Evolutionary conservation across 2,797 vertebrate species (phyloP).

Genomic region (Pangasius krempfi): DNA sequence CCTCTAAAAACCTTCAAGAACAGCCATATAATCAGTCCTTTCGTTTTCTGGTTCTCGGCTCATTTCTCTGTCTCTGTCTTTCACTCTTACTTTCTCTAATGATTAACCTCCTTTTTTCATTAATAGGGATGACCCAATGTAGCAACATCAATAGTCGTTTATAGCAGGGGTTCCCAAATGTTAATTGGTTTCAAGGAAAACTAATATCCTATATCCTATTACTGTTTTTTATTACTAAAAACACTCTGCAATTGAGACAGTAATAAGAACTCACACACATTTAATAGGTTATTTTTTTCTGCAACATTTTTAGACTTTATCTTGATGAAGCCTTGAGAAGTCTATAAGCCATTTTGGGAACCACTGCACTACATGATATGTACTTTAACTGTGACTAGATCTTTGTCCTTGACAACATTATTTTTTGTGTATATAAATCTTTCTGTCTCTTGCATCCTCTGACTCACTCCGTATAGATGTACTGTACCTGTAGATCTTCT

Average conservation of each 20-base stretch:
- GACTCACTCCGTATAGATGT: slow-evolving; percentile 70
- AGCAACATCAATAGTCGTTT: slow-evolving; percentile 39
- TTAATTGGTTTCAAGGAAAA: slow-evolving; percentile 16
- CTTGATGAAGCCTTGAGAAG: not conserved
- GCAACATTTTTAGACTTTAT: not conserved
- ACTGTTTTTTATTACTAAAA: slow-evolving; percentile 1
- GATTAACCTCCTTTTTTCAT: slow-evolving; percentile 70
- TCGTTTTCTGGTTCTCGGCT: slow-evolving; percentile 5
- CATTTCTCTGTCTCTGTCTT: slow-evolving; percentile 46
- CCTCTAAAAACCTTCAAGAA: slow-evolving; percentile 18
- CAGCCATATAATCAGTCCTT: not conserved
- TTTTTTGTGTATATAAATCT: slow-evolving; percentile 68
- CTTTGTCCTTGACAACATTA: slow-evolving; percentile 69
- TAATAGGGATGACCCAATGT: slow-evolving; percentile 56
- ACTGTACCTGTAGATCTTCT: slow-evolving; percentile 63
- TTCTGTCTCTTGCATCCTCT: slow-evolving; percentile 75
- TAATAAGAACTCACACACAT: not conserved
- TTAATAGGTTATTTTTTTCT: not conserved
- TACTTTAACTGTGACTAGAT: slow-evolving; percentile 34
- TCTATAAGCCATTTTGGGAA: slow-evolving; percentile 25
- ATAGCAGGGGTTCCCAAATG: slow-evolving; percentile 33
- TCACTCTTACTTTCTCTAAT: slow-evolving; percentile 50
- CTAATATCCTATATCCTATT: slow-evolving; percentile 8
- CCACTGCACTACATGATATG: not conserved
- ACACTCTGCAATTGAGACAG: not conserved